A percentile compares a stretch with the other conserved stretches of the same genome.
Evolutionary conservation across 1,140 invertebrate genomes (phyloP).

Genomic region (Papilio xuthus): DNA sequence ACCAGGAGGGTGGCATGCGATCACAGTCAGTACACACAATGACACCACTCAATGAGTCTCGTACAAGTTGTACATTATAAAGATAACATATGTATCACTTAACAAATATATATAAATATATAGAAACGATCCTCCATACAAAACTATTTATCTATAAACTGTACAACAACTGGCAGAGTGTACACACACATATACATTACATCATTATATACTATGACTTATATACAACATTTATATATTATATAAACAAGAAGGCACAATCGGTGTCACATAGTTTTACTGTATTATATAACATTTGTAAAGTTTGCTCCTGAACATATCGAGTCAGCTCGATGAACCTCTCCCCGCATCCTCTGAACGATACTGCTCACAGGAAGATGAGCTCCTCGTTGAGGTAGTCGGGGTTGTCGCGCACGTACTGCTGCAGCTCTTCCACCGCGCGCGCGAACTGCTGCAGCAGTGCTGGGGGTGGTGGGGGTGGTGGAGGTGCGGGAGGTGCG

Average conservation of each 20-base stretch:
- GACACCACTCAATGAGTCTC: no score
- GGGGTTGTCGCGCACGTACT: slow-evolving; percentile 48
- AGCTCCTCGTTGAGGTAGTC: slow-evolving; percentile 57
- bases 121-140: background rate
- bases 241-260: background rate
- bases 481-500: slow-evolving; percentile 6
- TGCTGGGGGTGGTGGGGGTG: slow-evolving; percentile 21
- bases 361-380: slow-evolving; percentile 44
- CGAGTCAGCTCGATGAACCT: no score
- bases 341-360: no score
- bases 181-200: background rate
- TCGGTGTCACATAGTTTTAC: background rate
- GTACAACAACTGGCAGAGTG: background rate
- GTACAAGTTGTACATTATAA: background rate
- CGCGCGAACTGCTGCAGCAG: background rate
- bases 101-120: background rate
- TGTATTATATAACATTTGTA: no score
- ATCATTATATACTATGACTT: background rate
- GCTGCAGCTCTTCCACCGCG: slow-evolving; percentile 38
- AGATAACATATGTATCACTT: background rate
- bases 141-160: background rate
- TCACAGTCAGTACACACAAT: no score
- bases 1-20: no score
- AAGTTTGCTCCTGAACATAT: no score
- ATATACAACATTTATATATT: slow-evolving; percentile 19